Evolutionary conservation across 2,797 vertebrate species (phyloP).

Genomic region (Galago senegalensis): DNA sequence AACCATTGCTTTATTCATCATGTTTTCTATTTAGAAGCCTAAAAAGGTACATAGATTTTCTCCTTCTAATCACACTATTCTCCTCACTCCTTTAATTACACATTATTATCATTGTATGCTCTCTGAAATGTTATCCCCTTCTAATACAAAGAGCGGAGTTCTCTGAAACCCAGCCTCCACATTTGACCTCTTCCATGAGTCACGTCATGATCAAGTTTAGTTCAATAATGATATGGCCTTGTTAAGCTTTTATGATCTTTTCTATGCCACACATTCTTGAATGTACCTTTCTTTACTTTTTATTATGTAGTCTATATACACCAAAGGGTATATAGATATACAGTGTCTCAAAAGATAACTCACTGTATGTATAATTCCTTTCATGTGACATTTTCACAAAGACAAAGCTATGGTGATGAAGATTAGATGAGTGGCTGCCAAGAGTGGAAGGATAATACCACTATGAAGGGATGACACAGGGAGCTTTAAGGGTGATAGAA

Average conservation of each 20-base stretch:
- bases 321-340: not conserved
- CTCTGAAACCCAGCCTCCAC: not conserved
- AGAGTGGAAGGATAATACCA: not conserved
- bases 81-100: not conserved
- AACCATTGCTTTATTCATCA: not conserved
- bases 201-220: not conserved
- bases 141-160: not conserved
- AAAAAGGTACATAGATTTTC: not conserved
- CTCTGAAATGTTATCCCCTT: not conserved
- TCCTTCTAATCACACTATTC: not conserved
- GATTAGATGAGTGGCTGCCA: not conserved
- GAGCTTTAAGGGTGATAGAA: not conserved
- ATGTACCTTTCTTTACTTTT: not conserved
- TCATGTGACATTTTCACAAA: constrained; percentile 37
- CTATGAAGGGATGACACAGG: not conserved
- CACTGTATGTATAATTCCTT: not conserved
- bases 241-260: constrained; percentile 26
- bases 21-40: constrained; percentile 1
- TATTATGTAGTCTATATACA: constrained; percentile 19
- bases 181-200: constrained; percentile 19
- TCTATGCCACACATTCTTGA: constrained; percentile 21
- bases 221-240: not conserved
- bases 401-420: not conserved
- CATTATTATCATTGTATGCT: constrained; percentile 27
- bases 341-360: not conserved